Evolutionary conservation across 2,113 vertebrate species (phyloP).

Genomic region (Charadrius vociferus): DNA sequence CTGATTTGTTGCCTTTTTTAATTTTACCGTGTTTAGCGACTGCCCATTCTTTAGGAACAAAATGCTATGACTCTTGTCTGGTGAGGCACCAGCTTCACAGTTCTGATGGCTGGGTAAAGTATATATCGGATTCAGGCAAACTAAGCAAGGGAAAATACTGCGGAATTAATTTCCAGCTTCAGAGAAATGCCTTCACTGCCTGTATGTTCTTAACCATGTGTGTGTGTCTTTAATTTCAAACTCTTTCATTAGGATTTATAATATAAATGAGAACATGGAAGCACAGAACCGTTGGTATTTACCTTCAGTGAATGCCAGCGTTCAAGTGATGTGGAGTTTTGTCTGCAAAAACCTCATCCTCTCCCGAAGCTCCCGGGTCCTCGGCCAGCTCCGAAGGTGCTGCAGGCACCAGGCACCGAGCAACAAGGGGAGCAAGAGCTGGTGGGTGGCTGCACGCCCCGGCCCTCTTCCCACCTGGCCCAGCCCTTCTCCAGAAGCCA

Average conservation of each 20-base stretch:
- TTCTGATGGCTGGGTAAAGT: neutral
- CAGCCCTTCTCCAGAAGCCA: neutral
- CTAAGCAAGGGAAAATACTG: neutral
- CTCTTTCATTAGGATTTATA: neutral
- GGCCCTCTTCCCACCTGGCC: neutral
- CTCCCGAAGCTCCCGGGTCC: accelerated
- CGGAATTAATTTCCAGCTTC: neutral
- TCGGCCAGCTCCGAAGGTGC: neutral
- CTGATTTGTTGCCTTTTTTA: neutral
- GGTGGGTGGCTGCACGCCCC: neutral
- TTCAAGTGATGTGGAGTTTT: neutral
- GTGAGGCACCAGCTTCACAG: neutral
- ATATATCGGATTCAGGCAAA: neutral
- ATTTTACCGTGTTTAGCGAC: neutral
- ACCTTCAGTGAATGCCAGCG: neutral
- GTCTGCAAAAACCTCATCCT: neutral
- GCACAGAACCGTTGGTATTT: neutral
- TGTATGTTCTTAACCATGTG: neutral
- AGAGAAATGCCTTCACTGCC: neutral
- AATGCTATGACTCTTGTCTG: neutral
- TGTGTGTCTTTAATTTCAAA: neutral
- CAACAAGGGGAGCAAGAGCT: accelerated
- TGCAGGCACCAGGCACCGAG: neutral
- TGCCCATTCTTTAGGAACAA: neutral
- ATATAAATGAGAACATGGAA: neutral